Evolutionary conservation across 2,113 vertebrate genomes (phyloP).

Genomic region (Nerophis lumbriciformis): DNA sequence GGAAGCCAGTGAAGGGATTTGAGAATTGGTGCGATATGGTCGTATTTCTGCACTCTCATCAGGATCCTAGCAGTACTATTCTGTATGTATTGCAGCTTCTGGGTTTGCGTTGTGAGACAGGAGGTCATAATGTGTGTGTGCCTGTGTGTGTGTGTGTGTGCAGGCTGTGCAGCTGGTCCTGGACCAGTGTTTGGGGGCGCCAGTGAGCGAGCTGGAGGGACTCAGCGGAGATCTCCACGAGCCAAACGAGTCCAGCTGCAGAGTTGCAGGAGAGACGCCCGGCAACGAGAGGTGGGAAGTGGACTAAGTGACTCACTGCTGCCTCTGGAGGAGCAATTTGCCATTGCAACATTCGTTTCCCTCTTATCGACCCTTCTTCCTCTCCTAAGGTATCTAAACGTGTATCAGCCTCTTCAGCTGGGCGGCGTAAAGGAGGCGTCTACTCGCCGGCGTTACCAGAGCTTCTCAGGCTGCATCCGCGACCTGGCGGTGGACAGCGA

Average conservation of each 20-base stretch:
- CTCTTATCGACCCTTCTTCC: not conserved
- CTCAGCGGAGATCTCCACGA: slow-evolving; percentile 49
- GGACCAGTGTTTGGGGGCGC: slow-evolving; percentile 75
- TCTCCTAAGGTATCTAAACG: slow-evolving; percentile 69
- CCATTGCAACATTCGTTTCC: not conserved
- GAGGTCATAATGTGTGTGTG: no score
- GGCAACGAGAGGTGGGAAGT: slow-evolving; percentile 74
- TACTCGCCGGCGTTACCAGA: slow-evolving; percentile 59
- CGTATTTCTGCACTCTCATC: no score
- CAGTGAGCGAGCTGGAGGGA: slow-evolving; percentile 53
- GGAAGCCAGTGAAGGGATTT: no score
- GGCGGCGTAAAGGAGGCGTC: slow-evolving; percentile 78
- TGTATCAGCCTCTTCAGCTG: slow-evolving; percentile 82
- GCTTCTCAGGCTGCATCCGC: slow-evolving; percentile 81
- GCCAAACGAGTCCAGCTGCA: slow-evolving; percentile 72
- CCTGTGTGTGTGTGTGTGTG: not conserved
- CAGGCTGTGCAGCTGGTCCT: slow-evolving; percentile 81
- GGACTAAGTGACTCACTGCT: no score
- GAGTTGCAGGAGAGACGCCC: slow-evolving; percentile 73
- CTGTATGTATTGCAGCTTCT: no score
- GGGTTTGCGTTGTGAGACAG: no score
- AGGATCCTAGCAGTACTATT: no score
- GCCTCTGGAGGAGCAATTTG: no score
- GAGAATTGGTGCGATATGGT: no score
- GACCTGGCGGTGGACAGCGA: slow-evolving; percentile 80